phyloP scores from a whole-genome alignment of 2,797 vertebrate species.

The Melanotaenia maccullochi region DNA sequence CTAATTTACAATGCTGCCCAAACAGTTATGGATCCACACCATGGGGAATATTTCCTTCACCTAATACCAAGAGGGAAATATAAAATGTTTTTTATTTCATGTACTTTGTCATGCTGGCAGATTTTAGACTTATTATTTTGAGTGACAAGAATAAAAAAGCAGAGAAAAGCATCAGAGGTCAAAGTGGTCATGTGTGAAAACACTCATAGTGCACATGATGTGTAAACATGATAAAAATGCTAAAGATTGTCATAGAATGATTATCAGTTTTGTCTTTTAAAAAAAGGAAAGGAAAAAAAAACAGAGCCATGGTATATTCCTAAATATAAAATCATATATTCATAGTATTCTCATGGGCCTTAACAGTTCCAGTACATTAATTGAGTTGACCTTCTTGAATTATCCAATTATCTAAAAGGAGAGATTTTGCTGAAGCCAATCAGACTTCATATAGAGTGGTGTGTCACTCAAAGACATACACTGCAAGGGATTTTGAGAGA shows the following conservation, averaged over 20 bases:
- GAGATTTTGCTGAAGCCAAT: conserved; percentile 10
- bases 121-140: background rate
- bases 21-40: background rate
- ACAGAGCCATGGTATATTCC: background rate
- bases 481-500: background rate
- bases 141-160: conserved; percentile 11
- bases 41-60: too few species aligned
- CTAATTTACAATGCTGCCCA: background rate
- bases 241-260: too few species aligned
- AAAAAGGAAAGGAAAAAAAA: too few species aligned
- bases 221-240: too few species aligned
- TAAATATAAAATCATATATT: conserved; percentile 22
- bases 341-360: conserved; percentile 13
- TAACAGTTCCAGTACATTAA: conserved; percentile 16
- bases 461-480: background rate
- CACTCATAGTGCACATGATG: background rate
- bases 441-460: background rate
- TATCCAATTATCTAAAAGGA: background rate
- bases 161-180: background rate
- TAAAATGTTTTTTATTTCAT: background rate
- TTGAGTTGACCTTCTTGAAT: conserved; percentile 22
- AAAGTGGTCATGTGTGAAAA: conserved; percentile 4
- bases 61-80: too few species aligned
- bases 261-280: too few species aligned
- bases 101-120: background rate